phyloP scores from a whole-genome alignment of 2,113 vertebrate genomes.

The Cardinalis cardinalis region DNA sequence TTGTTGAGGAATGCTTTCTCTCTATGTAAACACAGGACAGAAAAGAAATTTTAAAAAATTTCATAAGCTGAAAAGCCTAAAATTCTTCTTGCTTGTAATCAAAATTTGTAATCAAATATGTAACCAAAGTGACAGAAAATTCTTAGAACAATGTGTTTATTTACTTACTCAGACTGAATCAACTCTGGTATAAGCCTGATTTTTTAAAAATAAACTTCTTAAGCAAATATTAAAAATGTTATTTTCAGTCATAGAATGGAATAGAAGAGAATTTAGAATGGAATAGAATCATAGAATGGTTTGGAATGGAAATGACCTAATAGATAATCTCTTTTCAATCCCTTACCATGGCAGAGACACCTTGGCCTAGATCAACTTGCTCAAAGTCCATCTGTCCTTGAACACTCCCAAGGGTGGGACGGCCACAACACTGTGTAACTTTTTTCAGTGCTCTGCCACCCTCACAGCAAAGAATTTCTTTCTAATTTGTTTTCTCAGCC shows the following conservation, averaged over 20 bases:
- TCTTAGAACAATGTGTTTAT: neutral
- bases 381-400: neutral
- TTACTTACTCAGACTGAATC: neutral
- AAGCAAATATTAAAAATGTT: neutral
- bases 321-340: accelerated
- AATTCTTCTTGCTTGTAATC: neutral
- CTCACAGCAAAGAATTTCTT: neutral
- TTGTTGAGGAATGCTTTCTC: neutral
- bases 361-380: neutral
- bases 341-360: neutral
- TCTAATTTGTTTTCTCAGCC: neutral
- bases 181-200: neutral
- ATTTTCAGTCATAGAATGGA: neutral
- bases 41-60: neutral
- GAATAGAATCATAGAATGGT: neutral
- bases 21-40: neutral
- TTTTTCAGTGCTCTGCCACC: neutral
- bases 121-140: neutral
- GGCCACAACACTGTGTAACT: neutral
- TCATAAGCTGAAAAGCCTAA: neutral
- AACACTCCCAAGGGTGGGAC: no score
- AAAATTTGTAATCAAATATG: neutral
- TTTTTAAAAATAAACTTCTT: neutral
- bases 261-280: neutral
- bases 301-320: neutral